Evolutionary conservation across 2,797 vertebrate genomes (phyloP).

Genomic region (Premnoplex brunnescens): DNA sequence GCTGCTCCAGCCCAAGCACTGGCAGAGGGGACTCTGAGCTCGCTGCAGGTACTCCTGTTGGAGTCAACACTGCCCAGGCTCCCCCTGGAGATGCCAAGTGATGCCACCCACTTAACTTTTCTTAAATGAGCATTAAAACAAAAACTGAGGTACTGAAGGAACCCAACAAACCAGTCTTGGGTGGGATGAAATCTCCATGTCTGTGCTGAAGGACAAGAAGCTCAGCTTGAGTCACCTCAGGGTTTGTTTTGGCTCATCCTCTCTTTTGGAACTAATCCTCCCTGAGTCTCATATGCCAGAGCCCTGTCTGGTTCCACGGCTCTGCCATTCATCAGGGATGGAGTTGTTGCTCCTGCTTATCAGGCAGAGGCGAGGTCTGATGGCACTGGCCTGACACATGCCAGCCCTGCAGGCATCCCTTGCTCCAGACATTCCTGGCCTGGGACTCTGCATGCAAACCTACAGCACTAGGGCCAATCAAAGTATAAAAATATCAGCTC

Average conservation of each 20-base stretch:
- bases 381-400: accelerated
- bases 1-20: neutral
- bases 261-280: neutral
- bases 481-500: neutral
- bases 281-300: neutral
- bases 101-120: neutral
- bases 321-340: neutral
- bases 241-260: neutral
- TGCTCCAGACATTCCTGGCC: neutral
- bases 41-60: neutral
- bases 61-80: neutral
- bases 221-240: neutral
- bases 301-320: neutral
- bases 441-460: neutral
- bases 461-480: neutral
- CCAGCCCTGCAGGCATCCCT: neutral
- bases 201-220: too few relatives aligned
- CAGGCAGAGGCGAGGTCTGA: neutral
- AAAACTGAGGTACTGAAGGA: neutral
- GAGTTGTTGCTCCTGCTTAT: neutral
- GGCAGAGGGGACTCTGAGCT: neutral
- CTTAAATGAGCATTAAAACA: too few relatives aligned
- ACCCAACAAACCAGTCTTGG: neutral
- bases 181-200: neutral
- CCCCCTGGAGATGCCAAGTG: neutral